Evolutionary conservation across 2,113 vertebrate genomes (phyloP), one percentile per base, ranked within the genome.

Genomic region (Uropsilus gracilis): DNA sequence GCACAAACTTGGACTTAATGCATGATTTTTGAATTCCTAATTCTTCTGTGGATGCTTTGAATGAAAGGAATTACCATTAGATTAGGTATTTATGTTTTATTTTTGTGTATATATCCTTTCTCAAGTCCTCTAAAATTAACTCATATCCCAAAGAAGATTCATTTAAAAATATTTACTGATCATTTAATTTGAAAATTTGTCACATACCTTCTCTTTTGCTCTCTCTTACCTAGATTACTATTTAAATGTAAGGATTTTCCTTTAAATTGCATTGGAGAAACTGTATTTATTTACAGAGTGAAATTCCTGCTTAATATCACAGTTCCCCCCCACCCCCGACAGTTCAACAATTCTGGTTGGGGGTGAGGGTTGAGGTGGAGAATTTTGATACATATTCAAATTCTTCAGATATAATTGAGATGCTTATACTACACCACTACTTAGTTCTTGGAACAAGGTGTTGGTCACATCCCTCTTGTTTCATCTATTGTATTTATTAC

Each of bases 171-270:
- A 9, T 20, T 96, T 95, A 39, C 26, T 87, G 2, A 14, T 5
- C 0, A 14, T 50, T 6, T 28, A 30, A 18, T 28, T 39, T 68
- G 2, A 5, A 89, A 61, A 8, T 92, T 94, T 86, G 42, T 57
- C 76, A 59, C 28, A 1, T 2, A 42, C 86, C 7, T 84, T 69
- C 7, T 77, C 42, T 39, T 16, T 73, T 26, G 10, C 12, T 91
- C 4, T 9, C 84, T 90, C 12, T 1, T 61, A 24, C 0, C 4
- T 82, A 14, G 2, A 69, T 97, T 76, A 64, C 94, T 78, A 68
- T 85, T 83, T 94, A 6, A 71, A 91, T 68, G 22, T 8, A 95
- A 97, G 93, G 8, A 69, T 86, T 96, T 88, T 6, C n/a, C 69
- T 84, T 83, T 68, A 59, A 37, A 24, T 68, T 37, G 55, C 76